Evolutionary conservation across 2,113 vertebrate species (phyloP).

Genomic region (Sinocyclocheilus anshuiensis): DNA sequence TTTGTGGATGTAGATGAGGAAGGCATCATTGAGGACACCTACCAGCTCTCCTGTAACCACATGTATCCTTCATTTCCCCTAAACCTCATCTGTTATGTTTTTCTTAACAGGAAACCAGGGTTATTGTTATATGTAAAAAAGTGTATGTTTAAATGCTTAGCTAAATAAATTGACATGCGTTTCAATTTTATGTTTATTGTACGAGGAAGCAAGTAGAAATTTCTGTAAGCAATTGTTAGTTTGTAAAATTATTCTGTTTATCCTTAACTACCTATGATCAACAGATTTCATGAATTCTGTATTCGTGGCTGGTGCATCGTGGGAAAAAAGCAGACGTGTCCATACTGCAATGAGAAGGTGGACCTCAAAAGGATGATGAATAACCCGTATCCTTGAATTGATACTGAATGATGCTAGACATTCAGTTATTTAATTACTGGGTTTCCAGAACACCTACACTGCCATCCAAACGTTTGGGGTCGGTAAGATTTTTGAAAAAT

Average conservation of each 20-base stretch:
- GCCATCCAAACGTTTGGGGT: too few relatives aligned
- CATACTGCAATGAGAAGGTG: constrained; percentile 78
- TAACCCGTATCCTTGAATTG: constrained; percentile 73
- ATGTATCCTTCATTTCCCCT: constrained; percentile 66
- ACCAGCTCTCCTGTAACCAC: constrained; percentile 81
- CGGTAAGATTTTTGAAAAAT: too few relatives aligned
- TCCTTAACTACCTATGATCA: not conserved
- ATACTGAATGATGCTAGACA: too few relatives aligned
- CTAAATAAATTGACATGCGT: too few relatives aligned
- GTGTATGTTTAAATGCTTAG: too few relatives aligned
- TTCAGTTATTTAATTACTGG: too few relatives aligned
- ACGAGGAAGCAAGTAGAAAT: not conserved
- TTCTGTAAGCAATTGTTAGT: not conserved
- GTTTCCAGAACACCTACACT: too few relatives aligned
- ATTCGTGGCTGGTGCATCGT: constrained; percentile 76
- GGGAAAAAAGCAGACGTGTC: constrained; percentile 78
- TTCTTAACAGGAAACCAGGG: not conserved
- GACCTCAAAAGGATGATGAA: constrained; percentile 81
- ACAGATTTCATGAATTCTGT: constrained; percentile 79
- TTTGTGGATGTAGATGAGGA: constrained; percentile 78
- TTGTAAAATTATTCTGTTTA: not conserved
- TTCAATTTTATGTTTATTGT: not conserved
- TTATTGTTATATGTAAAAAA: not conserved
- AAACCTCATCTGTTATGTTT: not conserved
- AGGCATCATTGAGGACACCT: constrained; percentile 79